These are phyloP conservation scores for Onychostruthus taczanowskii DNA, from an alignment of 2,113 vertebrate genomes.

Conservation along the genomic window DNA sequence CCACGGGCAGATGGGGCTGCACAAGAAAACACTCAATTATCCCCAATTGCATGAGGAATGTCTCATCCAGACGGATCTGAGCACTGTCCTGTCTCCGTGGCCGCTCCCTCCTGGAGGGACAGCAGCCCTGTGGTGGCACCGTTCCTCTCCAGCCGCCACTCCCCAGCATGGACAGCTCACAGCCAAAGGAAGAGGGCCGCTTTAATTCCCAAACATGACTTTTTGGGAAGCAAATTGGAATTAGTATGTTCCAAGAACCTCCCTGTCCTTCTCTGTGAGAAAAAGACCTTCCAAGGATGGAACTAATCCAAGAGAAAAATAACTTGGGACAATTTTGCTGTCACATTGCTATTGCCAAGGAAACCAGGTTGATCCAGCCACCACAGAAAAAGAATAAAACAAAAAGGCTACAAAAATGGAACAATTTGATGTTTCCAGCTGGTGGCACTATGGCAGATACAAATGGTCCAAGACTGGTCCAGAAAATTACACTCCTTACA, in stretches of 20 bases:
- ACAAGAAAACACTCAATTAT: not conserved
- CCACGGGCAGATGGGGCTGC: not conserved
- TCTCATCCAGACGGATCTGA: not conserved
- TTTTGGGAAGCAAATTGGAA: not conserved
- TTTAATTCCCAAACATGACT: not conserved
- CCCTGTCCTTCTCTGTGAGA: not conserved
- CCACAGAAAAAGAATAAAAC: not conserved
- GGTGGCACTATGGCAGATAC: not conserved
- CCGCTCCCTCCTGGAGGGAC: not conserved
- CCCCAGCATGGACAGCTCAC: not conserved
- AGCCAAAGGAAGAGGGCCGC: not conserved
- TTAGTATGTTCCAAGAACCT: not conserved
- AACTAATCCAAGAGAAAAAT: not conserved
- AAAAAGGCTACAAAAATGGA: not conserved
- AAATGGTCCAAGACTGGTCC: not conserved
- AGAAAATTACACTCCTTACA: not conserved
- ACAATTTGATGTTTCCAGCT: not conserved
- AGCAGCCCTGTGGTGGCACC: fast-evolving
- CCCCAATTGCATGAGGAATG: not conserved
- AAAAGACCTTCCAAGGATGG: not conserved
- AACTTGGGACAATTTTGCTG: not conserved
- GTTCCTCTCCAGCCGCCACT: not conserved
- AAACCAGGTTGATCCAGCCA: not conserved
- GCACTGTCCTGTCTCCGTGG: not conserved
- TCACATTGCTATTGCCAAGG: not conserved